Percentiles rank a stretch among this genome's conserved stretches.
Conservation (phyloP, 2,113 vertebrate species). For the Geococcyx californianus region DNA sequence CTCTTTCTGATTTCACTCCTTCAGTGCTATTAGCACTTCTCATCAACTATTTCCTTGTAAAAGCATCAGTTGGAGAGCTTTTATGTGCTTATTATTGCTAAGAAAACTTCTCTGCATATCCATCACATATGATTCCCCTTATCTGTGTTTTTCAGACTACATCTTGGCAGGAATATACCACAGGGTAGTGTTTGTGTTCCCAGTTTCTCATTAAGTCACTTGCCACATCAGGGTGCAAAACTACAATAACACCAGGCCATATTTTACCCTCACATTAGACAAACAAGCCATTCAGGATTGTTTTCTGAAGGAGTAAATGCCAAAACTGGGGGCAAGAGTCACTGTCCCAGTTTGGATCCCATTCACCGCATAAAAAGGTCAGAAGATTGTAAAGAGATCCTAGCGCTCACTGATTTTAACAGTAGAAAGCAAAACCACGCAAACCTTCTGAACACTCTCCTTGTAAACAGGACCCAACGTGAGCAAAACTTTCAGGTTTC, state of each 20-base stretch:
- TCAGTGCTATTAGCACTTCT: not conserved
- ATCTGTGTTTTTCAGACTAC: conserved; percentile 26
- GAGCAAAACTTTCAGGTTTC: not conserved
- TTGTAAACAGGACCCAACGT: not conserved
- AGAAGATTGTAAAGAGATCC: not conserved
- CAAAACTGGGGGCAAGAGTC: not conserved
- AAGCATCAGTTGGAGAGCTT: not conserved
- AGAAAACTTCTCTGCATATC: not conserved
- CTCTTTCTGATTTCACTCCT: not conserved
- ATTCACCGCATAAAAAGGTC: not conserved
- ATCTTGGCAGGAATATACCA: conserved; percentile 5
- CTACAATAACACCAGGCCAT: not conserved
- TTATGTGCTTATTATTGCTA: not conserved
- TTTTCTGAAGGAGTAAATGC: not conserved
- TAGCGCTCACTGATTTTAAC: not conserved
- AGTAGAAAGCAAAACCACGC: not conserved
- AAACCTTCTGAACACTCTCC: not conserved
- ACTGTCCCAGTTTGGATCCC: not conserved
- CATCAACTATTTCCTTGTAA: not conserved
- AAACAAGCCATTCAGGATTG: not conserved
- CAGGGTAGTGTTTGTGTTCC: not conserved
- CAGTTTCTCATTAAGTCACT: not conserved
- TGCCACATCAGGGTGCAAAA: not conserved
- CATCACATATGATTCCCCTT: not conserved
- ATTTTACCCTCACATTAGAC: not conserved